These are phyloP conservation scores for Pachyuromys duprasi DNA, from an alignment of 2,797 vertebrate genomes.

Conservation along the genomic window DNA sequence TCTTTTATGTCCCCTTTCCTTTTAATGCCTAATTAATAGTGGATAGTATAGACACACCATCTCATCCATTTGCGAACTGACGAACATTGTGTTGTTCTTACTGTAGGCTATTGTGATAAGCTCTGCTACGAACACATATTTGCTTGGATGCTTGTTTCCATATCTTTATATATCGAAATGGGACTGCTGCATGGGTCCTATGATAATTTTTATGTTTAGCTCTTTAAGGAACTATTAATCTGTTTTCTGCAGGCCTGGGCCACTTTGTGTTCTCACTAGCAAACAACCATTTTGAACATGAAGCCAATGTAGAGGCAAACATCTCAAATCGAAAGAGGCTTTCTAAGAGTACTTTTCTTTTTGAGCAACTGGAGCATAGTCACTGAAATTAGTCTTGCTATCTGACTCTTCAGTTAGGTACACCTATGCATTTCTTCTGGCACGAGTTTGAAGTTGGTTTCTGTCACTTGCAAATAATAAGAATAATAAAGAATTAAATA, in stretches of 20 bases:
- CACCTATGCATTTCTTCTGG: not conserved
- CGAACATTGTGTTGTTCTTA: not conserved
- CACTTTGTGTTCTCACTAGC: not conserved
- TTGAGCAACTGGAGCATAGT: not conserved
- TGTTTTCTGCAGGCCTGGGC: not conserved
- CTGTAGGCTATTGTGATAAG: not conserved
- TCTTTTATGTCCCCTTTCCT: not conserved
- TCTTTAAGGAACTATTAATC: not conserved
- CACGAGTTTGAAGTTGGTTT: slow-evolving; percentile 5
- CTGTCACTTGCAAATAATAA: slow-evolving; percentile 8
- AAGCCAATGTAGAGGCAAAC: not conserved
- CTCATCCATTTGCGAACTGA: not conserved
- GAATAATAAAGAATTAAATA: not conserved
- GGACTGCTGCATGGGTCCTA: not conserved
- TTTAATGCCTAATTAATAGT: not conserved
- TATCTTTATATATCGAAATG: not conserved
- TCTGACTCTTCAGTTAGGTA: slow-evolving; percentile 5
- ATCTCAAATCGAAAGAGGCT: not conserved
- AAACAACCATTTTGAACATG: not conserved
- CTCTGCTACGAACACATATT: not conserved
- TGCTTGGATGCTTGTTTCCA: not conserved
- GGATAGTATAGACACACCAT: too few relatives aligned
- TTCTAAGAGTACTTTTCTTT: not conserved
- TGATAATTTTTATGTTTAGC: not conserved
- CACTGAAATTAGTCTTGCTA: not conserved